Percentiles rank a stretch among this genome's conserved stretches.
These are phyloP conservation scores for Solen grandis DNA, from an alignment of 1,140 invertebrate species.

Conservation along the genomic window DNA sequence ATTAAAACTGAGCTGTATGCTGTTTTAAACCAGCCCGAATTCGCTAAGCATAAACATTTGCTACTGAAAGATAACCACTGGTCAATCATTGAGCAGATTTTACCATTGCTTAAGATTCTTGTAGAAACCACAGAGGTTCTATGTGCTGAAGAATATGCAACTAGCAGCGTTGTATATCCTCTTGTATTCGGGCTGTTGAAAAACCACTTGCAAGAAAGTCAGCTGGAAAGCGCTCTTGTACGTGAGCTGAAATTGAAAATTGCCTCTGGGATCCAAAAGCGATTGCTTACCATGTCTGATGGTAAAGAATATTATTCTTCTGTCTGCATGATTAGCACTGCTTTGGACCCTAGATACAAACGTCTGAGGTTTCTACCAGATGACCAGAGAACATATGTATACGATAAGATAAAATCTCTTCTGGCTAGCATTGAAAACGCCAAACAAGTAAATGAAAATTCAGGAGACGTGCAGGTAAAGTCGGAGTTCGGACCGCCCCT, in stretches of 20 bases:
- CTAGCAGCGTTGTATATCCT: conserved; percentile 14
- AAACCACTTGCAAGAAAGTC: neutral
- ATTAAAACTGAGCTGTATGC: conserved; percentile 4
- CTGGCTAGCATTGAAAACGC: too few species aligned
- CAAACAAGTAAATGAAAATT: too few species aligned
- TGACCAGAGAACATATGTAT: too few species aligned
- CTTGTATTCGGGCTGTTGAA: neutral
- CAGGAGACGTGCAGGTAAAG: too few species aligned
- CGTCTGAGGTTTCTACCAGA: too few species aligned
- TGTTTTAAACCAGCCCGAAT: conserved; percentile 13
- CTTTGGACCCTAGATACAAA: too few species aligned
- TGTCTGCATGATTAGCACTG: too few species aligned
- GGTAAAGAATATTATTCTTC: too few species aligned
- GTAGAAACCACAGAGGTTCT: conserved; percentile 8
- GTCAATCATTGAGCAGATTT: conserved; percentile 9
- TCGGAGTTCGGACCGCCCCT: too few species aligned
- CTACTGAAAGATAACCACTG: conserved; percentile 25
- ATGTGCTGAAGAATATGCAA: conserved; percentile 25
- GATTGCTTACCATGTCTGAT: too few species aligned
- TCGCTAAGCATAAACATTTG: neutral
- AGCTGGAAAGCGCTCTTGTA: conserved; percentile 1
- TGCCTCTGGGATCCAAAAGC: neutral
- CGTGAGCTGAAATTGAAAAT: conserved; percentile 1
- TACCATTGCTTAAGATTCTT: conserved; percentile 2
- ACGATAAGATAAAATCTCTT: too few species aligned